A percentile compares a stretch with the other conserved stretches of the same genome.
Conservation (phyloP, 2,797 vertebrate genomes). For the Sebastes matsubarae region DNA sequence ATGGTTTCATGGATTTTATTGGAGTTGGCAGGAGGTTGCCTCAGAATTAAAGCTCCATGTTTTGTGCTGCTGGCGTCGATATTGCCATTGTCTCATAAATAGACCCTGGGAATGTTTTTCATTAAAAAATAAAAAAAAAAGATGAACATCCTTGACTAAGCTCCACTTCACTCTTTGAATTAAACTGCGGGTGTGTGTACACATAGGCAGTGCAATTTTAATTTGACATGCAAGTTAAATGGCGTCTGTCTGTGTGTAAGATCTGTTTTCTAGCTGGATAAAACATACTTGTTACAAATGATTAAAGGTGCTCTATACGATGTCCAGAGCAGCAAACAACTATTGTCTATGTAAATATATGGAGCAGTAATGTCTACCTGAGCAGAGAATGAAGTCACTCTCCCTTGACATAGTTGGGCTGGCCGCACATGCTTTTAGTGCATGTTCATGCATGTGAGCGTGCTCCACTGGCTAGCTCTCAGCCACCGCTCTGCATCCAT, state of each 20-base stretch:
- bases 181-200: background rate
- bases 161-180: conserved; percentile 5
- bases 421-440: background rate
- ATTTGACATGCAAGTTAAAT: conserved; percentile 23
- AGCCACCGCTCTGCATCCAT: background rate
- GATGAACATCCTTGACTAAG: conserved; percentile 29
- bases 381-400: background rate
- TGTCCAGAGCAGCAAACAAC: background rate
- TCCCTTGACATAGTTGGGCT: background rate
- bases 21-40: conserved; percentile 31
- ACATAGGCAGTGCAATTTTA: background rate
- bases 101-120: conserved; percentile 40
- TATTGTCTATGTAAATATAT: background rate
- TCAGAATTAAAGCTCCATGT: conserved; percentile 33
- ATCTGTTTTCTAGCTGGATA: conserved; percentile 5
- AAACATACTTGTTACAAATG: conserved; percentile 15
- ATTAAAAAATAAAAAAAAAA: conserved; percentile 14
- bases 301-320: background rate
- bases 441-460: background rate
- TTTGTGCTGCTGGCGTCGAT: conserved; percentile 34
- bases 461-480: background rate
- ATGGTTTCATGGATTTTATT: conserved; percentile 44
- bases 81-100: conserved; percentile 39
- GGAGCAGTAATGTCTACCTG: background rate
- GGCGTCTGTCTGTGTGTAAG: background rate